Conservation (phyloP, 1,140 invertebrate genomes). For the Diabrotica undecimpunctata region DNA sequence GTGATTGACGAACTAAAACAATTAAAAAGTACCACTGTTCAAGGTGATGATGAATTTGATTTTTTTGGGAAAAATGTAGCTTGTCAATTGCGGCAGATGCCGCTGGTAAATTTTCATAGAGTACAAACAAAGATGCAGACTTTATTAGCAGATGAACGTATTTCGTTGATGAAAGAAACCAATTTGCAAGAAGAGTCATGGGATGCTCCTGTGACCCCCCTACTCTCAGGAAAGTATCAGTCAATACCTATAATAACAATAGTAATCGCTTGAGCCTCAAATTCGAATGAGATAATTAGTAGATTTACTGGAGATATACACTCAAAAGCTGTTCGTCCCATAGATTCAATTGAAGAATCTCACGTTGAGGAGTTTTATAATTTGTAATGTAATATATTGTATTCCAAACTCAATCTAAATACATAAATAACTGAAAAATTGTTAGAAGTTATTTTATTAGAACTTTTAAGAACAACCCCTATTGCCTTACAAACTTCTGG, state of each 20-base stretch:
- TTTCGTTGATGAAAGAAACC: too few species aligned
- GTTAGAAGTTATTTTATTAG: not conserved
- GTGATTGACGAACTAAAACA: not conserved
- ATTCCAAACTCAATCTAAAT: not conserved
- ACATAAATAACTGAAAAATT: not conserved
- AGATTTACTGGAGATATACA: too few species aligned
- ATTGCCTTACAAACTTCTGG: constrained; percentile 2
- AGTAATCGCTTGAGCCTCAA: not conserved
- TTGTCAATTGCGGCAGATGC: not conserved
- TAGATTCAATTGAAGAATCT: too few species aligned
- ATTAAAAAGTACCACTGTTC: not conserved
- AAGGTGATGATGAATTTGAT: not conserved
- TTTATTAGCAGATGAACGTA: not conserved
- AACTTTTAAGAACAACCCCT: not conserved
- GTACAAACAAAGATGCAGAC: not conserved
- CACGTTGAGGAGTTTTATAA: not conserved
- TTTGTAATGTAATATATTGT: not conserved
- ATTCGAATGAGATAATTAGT: not conserved
- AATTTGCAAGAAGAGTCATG: not conserved
- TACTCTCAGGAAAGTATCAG: not conserved
- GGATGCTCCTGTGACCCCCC: not conserved
- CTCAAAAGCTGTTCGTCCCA: too few species aligned
- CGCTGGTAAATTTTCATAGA: not conserved
- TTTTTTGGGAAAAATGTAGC: not conserved
- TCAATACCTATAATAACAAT: not conserved